phyloP scores from a whole-genome alignment of 2,797 vertebrate species.

The Taeniopygia guttata region DNA sequence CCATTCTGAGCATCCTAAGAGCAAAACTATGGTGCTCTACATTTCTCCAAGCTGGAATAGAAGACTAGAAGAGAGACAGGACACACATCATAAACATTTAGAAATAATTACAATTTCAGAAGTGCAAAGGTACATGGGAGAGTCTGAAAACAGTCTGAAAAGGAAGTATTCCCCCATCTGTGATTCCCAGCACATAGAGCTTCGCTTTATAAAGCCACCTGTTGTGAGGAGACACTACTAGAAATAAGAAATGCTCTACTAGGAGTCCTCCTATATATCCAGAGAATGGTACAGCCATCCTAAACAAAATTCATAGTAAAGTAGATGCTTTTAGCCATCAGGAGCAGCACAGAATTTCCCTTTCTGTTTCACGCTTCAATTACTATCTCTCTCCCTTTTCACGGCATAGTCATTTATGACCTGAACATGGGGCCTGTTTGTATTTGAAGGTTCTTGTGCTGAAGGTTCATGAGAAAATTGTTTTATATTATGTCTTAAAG shows the following conservation, averaged over 20 bases:
- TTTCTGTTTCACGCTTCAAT: neutral
- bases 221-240: neutral
- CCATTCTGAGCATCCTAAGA: neutral
- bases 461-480: neutral
- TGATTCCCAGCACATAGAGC: neutral
- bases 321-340: neutral
- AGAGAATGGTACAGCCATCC: neutral
- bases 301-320: neutral
- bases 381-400: neutral
- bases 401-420: neutral
- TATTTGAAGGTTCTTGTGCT: neutral
- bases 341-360: neutral
- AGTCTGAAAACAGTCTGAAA: neutral
- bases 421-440: fast-evolving
- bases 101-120: neutral
- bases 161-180: neutral
- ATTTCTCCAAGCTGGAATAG: neutral
- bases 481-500: neutral
- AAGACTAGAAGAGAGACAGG: neutral
- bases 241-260: neutral
- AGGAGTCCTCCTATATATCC: neutral
- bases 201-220: neutral
- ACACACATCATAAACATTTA: neutral
- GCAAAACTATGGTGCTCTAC: neutral
- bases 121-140: neutral